phyloP scores from a whole-genome alignment of 92 coral and sea anemone genomes.

The Umimayanthus chanpuru region DNA sequence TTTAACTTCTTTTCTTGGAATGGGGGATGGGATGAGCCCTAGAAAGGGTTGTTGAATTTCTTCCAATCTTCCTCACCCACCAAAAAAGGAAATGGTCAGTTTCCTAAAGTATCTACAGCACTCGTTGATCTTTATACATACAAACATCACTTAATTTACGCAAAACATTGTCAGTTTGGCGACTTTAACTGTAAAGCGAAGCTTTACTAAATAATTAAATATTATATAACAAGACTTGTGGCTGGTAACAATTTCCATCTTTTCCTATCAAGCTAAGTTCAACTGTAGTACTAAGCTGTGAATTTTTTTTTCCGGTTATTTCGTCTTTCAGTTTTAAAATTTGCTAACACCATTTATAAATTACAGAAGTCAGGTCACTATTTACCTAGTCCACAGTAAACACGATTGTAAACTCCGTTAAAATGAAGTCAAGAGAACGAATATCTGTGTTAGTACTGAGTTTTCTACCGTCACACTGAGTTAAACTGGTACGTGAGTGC shows the following conservation, averaged over 20 bases:
- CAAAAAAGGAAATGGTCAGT: too few species aligned
- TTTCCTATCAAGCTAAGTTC: background rate
- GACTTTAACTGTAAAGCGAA: background rate
- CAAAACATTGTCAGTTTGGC: too few species aligned
- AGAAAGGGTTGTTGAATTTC: too few species aligned
- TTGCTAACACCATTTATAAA: background rate
- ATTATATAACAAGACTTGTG: background rate
- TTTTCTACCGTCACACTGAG: background rate
- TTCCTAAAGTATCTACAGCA: too few species aligned
- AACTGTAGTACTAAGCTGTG: background rate
- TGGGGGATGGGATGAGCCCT: too few species aligned
- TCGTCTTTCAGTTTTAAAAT: background rate
- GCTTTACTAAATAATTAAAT: background rate
- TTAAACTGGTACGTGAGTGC: background rate
- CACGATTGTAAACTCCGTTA: background rate
- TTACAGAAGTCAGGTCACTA: background rate
- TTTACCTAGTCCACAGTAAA: background rate
- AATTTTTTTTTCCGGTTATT: background rate
- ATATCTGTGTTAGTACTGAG: background rate
- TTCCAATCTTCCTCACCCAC: too few species aligned
- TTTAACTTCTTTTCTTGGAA: too few species aligned
- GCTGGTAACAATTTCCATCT: background rate
- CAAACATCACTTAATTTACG: too few species aligned
- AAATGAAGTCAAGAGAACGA: background rate
- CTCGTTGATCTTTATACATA: too few species aligned